Evolutionary conservation across 2,888 invertebrate species (phyloP), one percentile per base, ranked within the genome.

Genomic region (Drosophila affinis): DNA sequence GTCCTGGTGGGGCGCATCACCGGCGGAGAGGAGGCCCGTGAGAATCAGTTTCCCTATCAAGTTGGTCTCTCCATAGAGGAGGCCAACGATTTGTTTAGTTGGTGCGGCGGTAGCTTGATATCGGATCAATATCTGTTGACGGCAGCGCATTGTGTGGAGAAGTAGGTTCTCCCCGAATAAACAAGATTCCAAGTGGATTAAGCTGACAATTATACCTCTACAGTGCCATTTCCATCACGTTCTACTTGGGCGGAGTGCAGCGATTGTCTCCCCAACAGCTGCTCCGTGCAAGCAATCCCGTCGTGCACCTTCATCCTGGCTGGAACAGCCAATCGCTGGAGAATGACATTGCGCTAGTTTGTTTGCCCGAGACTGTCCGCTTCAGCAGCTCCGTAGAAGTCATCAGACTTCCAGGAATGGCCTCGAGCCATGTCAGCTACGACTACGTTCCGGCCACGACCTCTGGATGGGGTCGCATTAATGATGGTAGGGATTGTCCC

Each of bases 271-370:
- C 78, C 1, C 64, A 61, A 3, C 61, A 77, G 14, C 63, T 77
- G 0, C 24, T 80, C 6, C 68, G 72, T 6, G 54, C 77, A 0
- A 29, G 27, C 0, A 45, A 57, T 14, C 72, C 63, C 0, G 54
- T 70, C 12, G 62, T 84, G 17, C 74, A 87, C 54, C 84, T 92
- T 6, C 92, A 93, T 70, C 89, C 91, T 24, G 77, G 74, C 1
- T 85, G 65, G 61, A 62, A 79, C 51, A 34, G 51, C 9, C 49
- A 45, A 14, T 57, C 67, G 10, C 34, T 75, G 44, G 59, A 68
- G 1, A 76, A 85, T 52, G 86, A 86, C 54, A 79, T 86, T 24
- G 71, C 78, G 3, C 69, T 72, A 57, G 12, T 72, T 1, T n/a
- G 45, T 10, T 29, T 73, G 21, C 72, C 76, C 5, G 62, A 29